A percentile compares a stretch with the other conserved stretches of the same genome.
Evolutionary conservation across 2,797 vertebrate species (phyloP).

Genomic region (Manis javanica): DNA sequence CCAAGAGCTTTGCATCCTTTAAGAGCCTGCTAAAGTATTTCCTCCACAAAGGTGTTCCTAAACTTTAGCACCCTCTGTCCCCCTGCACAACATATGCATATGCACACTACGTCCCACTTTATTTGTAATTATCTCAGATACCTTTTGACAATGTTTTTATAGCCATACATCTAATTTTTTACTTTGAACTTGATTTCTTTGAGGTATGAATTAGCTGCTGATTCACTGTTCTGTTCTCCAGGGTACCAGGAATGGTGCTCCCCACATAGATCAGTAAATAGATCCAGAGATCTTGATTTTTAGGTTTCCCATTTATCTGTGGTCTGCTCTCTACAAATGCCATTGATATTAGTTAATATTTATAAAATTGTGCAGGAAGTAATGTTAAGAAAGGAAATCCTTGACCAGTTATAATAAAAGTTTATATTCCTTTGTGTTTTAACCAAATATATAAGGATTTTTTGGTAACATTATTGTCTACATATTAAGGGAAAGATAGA

Average conservation of each 20-base stretch:
- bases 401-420: not conserved
- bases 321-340: not conserved
- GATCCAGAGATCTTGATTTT: not conserved
- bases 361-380: not conserved
- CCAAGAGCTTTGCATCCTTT: not conserved
- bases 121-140: not conserved
- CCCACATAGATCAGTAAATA: not conserved
- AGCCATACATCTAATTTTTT: not conserved
- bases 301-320: not conserved
- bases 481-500: not conserved
- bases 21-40: not conserved
- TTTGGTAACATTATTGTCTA: not conserved
- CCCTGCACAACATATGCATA: rapidly evolving
- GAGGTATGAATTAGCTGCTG: not conserved
- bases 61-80: not conserved
- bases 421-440: not conserved
- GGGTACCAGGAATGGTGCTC: not conserved
- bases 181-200: constrained; percentile 29
- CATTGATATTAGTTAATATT: not conserved
- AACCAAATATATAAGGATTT: not conserved
- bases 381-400: not conserved
- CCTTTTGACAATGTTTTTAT: not conserved
- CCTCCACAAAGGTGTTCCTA: not conserved
- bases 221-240: not conserved
- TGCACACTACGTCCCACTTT: not conserved